phyloP scores from a whole-genome alignment of 2,888 invertebrate species.

The Hypomecis punctinalis region DNA sequence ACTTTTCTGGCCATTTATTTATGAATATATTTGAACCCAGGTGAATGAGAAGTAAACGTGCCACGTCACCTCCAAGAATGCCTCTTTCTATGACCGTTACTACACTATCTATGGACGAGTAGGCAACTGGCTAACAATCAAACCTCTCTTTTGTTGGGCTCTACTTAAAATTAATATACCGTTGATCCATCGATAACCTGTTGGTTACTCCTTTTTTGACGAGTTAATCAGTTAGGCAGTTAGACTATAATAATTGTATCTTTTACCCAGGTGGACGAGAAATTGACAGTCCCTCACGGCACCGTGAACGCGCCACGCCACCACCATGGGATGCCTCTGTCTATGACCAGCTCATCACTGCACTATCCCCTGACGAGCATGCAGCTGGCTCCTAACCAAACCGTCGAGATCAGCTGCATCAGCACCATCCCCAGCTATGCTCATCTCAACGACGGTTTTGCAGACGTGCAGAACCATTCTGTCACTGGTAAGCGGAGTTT shows the following conservation, averaged over 20 bases:
- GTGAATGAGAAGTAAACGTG: too few species aligned
- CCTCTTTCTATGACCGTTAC: too few species aligned
- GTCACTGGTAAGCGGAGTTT: constrained; percentile 86
- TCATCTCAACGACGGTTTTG: constrained; percentile 88
- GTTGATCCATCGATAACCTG: too few species aligned
- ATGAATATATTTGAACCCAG: too few species aligned
- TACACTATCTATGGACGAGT: too few species aligned
- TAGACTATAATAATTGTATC: neutral
- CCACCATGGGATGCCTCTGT: constrained; percentile 75
- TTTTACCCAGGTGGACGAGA: constrained; percentile 72
- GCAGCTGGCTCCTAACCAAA: constrained; percentile 88
- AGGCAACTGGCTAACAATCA: too few species aligned
- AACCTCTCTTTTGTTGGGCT: too few species aligned
- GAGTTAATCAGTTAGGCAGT: too few species aligned
- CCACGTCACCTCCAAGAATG: too few species aligned
- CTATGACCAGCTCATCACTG: constrained; percentile 78
- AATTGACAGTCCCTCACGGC: constrained; percentile 73
- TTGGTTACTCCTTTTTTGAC: too few species aligned
- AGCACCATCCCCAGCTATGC: constrained; percentile 92
- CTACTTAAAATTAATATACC: too few species aligned
- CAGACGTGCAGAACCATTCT: constrained; percentile 89
- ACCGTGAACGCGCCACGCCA: constrained; percentile 68
- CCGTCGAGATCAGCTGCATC: constrained; percentile 89
- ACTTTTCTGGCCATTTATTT: too few species aligned
- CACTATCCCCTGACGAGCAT: constrained; percentile 89